phyloP scores from a whole-genome alignment of 2,888 invertebrate genomes.

The Caenorhabditis uteleia region DNA sequence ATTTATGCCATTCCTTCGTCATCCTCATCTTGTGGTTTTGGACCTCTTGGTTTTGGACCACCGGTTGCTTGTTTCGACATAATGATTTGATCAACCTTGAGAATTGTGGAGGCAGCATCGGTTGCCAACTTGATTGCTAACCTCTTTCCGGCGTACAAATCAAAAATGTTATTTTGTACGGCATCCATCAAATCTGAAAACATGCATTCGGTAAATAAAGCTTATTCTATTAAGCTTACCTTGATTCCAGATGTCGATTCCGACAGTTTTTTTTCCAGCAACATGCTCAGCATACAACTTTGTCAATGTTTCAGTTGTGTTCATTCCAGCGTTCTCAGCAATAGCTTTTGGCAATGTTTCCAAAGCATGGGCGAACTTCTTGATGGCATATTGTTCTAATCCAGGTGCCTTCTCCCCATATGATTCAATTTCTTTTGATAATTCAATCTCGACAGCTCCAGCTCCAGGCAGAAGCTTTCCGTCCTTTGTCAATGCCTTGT shows the following conservation, averaged over 20 bases:
- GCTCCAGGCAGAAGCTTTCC: constrained; percentile 83
- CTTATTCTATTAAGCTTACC: constrained; percentile 9
- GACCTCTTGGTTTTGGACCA: constrained; percentile 72
- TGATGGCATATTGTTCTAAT: constrained; percentile 92
- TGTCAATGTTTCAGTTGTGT: constrained; percentile 84
- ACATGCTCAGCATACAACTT: constrained; percentile 92
- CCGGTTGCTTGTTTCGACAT: constrained; percentile 74
- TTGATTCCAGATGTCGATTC: constrained; percentile 79
- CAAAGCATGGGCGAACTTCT: constrained; percentile 85
- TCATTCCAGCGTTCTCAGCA: constrained; percentile 91
- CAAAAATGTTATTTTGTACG: constrained; percentile 80
- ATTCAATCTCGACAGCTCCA: constrained; percentile 91
- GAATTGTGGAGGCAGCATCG: constrained; percentile 79
- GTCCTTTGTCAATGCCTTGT: constrained; percentile 85
- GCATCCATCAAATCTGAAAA: constrained; percentile 75
- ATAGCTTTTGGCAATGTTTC: constrained; percentile 89
- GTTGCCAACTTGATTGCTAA: constrained; percentile 97
- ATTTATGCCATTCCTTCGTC: constrained; percentile 70
- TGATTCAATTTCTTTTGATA: constrained; percentile 84
- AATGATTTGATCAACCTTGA: constrained; percentile 74
- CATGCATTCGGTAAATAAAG: neutral
- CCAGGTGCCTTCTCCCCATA: constrained; percentile 90
- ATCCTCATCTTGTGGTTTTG: constrained; percentile 70
- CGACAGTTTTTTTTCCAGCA: constrained; percentile 81
- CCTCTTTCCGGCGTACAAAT: constrained; percentile 82